These are phyloP conservation scores for Acronicta alni DNA, from an alignment of 2,888 invertebrate genomes.

Conservation along the genomic window DNA sequence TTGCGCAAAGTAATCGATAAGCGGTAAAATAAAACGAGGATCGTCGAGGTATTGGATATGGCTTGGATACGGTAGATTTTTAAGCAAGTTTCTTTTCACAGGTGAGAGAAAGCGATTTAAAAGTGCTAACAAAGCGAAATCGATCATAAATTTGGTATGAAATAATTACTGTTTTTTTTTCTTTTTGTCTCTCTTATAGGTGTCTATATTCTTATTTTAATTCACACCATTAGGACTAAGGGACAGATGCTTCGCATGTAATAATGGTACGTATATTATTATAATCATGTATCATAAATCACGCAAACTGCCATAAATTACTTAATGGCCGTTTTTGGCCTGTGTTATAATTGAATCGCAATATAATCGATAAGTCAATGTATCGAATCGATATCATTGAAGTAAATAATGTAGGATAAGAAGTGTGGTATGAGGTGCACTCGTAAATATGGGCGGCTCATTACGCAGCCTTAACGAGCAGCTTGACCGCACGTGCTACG, in stretches of 20 bases:
- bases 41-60: neutral
- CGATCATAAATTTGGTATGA: no score
- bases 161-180: no score
- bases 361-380: conserved; percentile 40
- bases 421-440: conserved; percentile 65
- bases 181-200: no score
- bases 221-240: no score
- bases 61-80: neutral
- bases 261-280: no score
- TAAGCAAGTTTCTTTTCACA: neutral
- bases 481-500: conserved; percentile 72
- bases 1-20: conserved; percentile 50
- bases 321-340: neutral
- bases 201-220: no score
- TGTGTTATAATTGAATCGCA: conserved; percentile 8
- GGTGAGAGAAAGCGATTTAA: no score
- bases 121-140: no score
- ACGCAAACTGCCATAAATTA: no score
- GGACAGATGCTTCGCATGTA: no score
- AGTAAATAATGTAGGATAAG: conserved; percentile 44
- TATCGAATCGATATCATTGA: conserved; percentile 32
- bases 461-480: conserved; percentile 78
- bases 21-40: conserved; percentile 29
- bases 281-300: no score
- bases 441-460: conserved; percentile 80